Evolutionary conservation across 2,797 vertebrate genomes (phyloP), one percentile per base, ranked within the genome.

Genomic region (Centroberyx gerrardi): DNA sequence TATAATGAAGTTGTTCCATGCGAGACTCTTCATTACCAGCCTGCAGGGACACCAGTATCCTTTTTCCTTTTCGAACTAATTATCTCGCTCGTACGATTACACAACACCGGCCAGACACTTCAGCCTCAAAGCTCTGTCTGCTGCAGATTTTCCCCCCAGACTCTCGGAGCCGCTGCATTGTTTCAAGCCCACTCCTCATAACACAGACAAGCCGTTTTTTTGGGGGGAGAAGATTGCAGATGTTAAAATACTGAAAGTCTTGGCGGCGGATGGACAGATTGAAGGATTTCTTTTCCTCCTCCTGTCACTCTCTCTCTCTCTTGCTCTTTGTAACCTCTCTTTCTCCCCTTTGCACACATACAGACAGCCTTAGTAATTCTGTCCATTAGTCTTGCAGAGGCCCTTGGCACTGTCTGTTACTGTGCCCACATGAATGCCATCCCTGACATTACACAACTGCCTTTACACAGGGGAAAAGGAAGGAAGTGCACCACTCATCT

Each of bases 381-480:
- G 0, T 83, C 81, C 84, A 86, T 88, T 88, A 84, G 31, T 8
- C 12, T 33, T 2, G 55, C 22, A 71, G 68, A n/a, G 2, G 76
- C 84, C 76, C 22, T 8, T 13, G 66, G 86, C 78, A 3, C 46
- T 53, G 38, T 74, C 52, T 73, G 17, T 55, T 31, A 4, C 64
- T 29, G 27, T 9, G 12, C 52, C 61, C 48, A 17, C 61, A 56
- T 79, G 77, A 85, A 79, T 62, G 55, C 1, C 18, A 2, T 53
- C 9, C 8, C 51, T 18, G 48, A 49, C 4, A 49, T 88, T 87
- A 87, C 68, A 31, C 75, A 86, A 86, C 67, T 27, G 49, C 42
- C 8, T 76, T 59, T 78, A 53, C 51, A 53, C 51, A 8, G 8
- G 40, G 40, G 40, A 9, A 44, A 74, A 82, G 42, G 82, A 53